These are phyloP conservation scores for Todiramphus chloris DNA, from an alignment of 2,113 vertebrate genomes.

Conservation along the genomic window DNA sequence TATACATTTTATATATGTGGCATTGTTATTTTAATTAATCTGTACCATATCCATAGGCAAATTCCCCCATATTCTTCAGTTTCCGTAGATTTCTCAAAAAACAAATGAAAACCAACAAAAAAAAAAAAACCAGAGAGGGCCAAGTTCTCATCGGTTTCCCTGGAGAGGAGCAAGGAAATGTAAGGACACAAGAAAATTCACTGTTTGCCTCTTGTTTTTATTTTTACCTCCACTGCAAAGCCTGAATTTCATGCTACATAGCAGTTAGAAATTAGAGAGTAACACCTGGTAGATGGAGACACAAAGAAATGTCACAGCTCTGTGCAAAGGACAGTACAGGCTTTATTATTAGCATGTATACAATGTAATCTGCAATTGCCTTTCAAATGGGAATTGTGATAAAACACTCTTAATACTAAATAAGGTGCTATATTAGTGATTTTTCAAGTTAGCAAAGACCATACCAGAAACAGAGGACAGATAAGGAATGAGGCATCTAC, in stretches of 20 bases:
- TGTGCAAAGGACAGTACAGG: background rate
- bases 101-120: background rate
- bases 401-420: background rate
- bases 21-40: background rate
- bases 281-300: background rate
- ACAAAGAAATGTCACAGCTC: background rate
- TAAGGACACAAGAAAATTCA: background rate
- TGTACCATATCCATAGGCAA: background rate
- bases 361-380: background rate
- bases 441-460: background rate
- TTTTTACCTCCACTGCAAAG: background rate
- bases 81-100: background rate
- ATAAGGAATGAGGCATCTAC: background rate
- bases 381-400: background rate
- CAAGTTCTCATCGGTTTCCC: background rate
- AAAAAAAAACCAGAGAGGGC: background rate
- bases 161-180: background rate
- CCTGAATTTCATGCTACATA: background rate
- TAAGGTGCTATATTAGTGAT: background rate
- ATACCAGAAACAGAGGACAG: background rate
- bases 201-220: background rate
- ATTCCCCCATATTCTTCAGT: background rate
- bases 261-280: background rate
- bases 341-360: background rate
- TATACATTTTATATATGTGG: background rate